Conservation (phyloP, 1,140 invertebrate genomes). For the Calycopis cecrops region DNA sequence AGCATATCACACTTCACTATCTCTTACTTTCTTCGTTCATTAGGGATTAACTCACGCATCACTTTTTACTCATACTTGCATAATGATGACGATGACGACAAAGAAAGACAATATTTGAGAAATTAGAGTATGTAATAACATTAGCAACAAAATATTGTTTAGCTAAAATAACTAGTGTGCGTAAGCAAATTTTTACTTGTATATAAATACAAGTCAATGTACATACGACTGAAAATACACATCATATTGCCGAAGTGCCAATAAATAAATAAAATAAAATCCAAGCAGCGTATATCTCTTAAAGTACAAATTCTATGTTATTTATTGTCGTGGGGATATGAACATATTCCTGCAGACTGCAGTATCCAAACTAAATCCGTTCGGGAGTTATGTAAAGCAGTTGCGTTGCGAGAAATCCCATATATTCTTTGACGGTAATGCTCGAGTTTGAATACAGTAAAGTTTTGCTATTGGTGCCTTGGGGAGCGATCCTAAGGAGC, state of each 20-base stretch:
- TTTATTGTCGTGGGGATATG: conserved; percentile 10
- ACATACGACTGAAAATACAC: too few relatives aligned
- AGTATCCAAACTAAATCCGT: conserved; percentile 8
- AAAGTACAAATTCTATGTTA: conserved; percentile 9
- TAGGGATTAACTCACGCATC: too few relatives aligned
- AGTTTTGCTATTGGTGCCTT: conserved; percentile 4
- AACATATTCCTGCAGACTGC: conserved; percentile 11
- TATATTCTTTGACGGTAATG: conserved; percentile 10
- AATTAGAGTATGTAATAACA: too few relatives aligned
- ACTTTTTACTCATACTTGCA: too few relatives aligned
- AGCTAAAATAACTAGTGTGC: too few relatives aligned
- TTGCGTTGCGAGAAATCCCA: not conserved
- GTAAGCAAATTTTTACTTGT: too few relatives aligned
- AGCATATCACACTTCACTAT: too few relatives aligned
- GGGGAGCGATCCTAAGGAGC: not conserved
- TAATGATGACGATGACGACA: too few relatives aligned
- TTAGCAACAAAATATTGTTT: too few relatives aligned
- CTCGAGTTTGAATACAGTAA: conserved; percentile 7
- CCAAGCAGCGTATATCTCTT: not conserved
- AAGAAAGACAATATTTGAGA: too few relatives aligned
- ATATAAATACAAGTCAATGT: not conserved
- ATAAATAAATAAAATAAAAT: conserved; percentile 4
- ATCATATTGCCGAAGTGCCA: not conserved
- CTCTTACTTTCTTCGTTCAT: too few relatives aligned
- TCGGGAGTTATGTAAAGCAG: conserved; percentile 8